A percentile compares a stretch with the other conserved stretches of the same genome.
Conservation (phyloP, 2,888 invertebrate species). For the Gryllus longicercus region DNA sequence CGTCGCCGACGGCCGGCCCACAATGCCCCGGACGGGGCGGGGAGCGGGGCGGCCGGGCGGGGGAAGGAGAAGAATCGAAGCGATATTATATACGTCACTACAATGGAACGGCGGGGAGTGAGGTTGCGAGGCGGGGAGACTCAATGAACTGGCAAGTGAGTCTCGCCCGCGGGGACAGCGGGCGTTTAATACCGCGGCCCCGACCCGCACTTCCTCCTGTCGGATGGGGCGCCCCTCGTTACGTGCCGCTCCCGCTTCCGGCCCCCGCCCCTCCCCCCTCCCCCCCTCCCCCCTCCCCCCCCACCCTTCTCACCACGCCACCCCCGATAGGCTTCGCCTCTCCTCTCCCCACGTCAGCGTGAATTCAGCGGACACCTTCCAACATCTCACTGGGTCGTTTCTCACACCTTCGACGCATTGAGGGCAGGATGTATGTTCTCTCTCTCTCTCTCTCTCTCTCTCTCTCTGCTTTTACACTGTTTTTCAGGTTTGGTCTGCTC, state of each 20-base stretch:
- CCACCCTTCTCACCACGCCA: neutral
- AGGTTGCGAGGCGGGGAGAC: neutral
- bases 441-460: no score
- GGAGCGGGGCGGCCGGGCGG: neutral
- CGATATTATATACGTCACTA: neutral
- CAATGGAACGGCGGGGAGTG: neutral
- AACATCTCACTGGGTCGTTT: no score
- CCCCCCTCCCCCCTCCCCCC: neutral
- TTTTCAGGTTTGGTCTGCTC: no score
- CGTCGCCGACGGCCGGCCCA: neutral
- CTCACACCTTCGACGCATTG: no score
- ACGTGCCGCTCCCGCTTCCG: no score
- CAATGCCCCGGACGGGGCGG: no score
- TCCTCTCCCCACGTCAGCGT: neutral
- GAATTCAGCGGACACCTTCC: no score
- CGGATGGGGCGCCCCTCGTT: no score
- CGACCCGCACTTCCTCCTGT: neutral
- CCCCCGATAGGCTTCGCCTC: neutral
- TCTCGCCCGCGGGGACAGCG: neutral
- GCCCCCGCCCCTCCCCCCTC: neutral
- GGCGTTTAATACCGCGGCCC: neutral
- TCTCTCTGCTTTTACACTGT: no score
- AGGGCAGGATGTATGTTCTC: no score
- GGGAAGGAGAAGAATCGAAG: neutral
- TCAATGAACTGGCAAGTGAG: conserved; percentile 8